These are phyloP conservation scores for Bubo bubo DNA, from an alignment of 2,113 vertebrate genomes.

Conservation along the genomic window DNA sequence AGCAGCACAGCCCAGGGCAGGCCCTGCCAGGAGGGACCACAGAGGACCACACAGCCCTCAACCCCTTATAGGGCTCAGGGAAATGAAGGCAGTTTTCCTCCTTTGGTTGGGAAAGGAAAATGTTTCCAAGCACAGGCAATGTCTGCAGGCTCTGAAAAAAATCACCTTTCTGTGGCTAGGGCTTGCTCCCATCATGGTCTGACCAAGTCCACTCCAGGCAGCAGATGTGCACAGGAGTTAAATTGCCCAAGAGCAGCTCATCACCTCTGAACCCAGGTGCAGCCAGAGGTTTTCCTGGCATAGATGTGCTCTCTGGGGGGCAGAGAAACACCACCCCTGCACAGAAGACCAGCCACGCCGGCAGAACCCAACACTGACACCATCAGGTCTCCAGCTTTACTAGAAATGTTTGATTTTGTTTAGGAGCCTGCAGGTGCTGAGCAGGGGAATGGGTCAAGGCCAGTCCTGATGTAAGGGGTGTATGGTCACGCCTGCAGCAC, in stretches of 20 bases:
- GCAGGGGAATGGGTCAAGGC: not conserved
- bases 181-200: not conserved
- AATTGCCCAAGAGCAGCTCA: not conserved
- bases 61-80: not conserved
- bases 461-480: not conserved
- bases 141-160: not conserved
- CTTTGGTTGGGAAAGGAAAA: not conserved
- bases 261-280: not conserved
- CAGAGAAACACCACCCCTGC: not conserved
- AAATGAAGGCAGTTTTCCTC: not conserved
- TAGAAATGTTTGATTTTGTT: not conserved
- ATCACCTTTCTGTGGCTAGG: not conserved
- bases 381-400: not conserved
- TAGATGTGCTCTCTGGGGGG: not conserved
- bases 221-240: not conserved
- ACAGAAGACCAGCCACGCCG: not conserved
- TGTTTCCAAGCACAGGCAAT: not conserved
- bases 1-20: not conserved
- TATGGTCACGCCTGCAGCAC: not conserved
- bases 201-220: not conserved
- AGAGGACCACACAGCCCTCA: accelerated
- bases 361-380: not conserved
- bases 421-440: not conserved
- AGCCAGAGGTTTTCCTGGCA: not conserved
- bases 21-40: not conserved